These are phyloP conservation scores for Scaptomyza polygonia DNA, from an alignment of 2,888 invertebrate species.

Conservation along the genomic window DNA sequence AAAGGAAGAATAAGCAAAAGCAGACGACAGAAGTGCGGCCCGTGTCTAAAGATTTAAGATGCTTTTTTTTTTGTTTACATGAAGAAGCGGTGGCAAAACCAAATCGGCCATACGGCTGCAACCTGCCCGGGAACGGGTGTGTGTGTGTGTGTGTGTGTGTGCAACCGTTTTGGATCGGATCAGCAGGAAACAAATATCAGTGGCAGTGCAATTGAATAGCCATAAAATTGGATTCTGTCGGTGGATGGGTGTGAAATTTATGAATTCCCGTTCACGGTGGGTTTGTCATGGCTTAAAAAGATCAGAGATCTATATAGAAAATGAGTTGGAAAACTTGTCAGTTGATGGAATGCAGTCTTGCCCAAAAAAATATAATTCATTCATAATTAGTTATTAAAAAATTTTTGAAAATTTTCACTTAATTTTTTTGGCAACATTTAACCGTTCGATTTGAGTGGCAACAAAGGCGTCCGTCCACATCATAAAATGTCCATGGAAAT, in stretches of 20 bases:
- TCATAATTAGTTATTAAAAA: conserved; percentile 23
- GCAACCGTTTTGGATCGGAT: conserved; percentile 10
- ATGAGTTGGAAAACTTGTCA: conserved; percentile 60
- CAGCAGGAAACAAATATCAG: conserved; percentile 70
- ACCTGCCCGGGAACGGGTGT: conserved; percentile 54
- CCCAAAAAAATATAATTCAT: conserved; percentile 33
- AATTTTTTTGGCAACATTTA: conserved; percentile 5
- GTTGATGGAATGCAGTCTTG: conserved; percentile 57
- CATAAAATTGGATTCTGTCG: conserved; percentile 56
- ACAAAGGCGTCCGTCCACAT: conserved; percentile 5
- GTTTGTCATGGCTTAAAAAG: conserved; percentile 48
- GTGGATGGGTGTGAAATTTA: conserved; percentile 54
- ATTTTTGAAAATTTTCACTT: conserved; percentile 8
- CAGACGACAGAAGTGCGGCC: conserved; percentile 67
- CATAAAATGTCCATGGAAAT: conserved; percentile 53
- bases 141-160: conserved; percentile 15
- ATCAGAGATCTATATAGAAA: conserved; percentile 14
- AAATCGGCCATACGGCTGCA: conserved; percentile 71
- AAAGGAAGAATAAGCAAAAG: background rate
- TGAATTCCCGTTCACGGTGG: conserved; percentile 45
- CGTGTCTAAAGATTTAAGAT: conserved; percentile 36
- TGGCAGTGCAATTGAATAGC: conserved; percentile 73
- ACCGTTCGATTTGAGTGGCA: background rate
- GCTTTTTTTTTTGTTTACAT: conserved; percentile 60
- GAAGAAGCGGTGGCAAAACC: conserved; percentile 41